phyloP scores from a whole-genome alignment of 2,113 vertebrate genomes.

The Prolemur simus region DNA sequence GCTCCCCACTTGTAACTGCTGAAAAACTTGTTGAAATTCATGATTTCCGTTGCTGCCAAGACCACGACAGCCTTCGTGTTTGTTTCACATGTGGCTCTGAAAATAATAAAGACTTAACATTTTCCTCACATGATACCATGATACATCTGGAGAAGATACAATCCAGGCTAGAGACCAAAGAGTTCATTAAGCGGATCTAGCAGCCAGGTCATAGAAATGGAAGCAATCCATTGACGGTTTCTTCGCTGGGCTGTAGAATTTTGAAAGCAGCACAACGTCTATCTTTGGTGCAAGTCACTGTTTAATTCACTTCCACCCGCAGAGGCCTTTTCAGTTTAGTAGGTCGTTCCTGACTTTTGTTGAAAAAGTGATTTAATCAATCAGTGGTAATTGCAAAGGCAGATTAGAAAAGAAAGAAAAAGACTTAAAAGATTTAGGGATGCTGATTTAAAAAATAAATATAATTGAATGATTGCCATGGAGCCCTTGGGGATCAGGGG shows the following conservation, averaged over 20 bases:
- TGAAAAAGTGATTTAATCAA: background rate
- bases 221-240: background rate
- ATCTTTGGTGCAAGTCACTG: background rate
- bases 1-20: background rate
- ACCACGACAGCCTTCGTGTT: background rate
- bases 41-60: background rate
- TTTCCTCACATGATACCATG: background rate
- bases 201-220: background rate
- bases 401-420: background rate
- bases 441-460: background rate
- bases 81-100: background rate
- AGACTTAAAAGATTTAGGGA: background rate
- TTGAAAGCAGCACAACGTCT: background rate
- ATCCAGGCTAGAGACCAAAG: background rate
- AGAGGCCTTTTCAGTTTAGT: background rate
- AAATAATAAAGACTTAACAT: constrained; percentile 6
- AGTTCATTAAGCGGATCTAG: background rate
- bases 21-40: constrained; percentile 24
- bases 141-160: background rate
- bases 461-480: background rate
- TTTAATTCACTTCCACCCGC: background rate
- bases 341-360: background rate
- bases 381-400: background rate
- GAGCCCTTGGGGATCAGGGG: background rate
- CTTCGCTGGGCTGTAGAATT: background rate